Conservation (phyloP, 2,113 vertebrate genomes). For the Collichthys lucidus region DNA sequence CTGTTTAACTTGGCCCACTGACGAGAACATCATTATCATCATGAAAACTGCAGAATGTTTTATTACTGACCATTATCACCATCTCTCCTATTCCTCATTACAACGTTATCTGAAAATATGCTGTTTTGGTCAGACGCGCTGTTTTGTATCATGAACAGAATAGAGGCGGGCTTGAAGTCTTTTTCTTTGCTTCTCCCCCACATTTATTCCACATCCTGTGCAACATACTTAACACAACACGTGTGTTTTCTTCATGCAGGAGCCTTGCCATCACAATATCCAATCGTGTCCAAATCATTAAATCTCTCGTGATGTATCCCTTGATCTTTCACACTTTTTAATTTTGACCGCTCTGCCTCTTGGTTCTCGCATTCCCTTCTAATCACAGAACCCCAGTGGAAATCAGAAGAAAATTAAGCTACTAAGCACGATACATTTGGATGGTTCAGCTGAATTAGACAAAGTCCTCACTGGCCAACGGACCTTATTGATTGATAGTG, state of each 20-base stretch:
- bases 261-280: slow-evolving; percentile 6
- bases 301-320: not conserved
- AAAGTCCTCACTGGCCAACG: slow-evolving; percentile 21
- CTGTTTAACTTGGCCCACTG: slow-evolving; percentile 74
- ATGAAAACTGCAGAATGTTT: slow-evolving; percentile 37
- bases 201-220: not conserved
- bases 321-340: slow-evolving; percentile 8
- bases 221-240: not conserved
- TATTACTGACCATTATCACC: slow-evolving; percentile 45
- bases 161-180: slow-evolving; percentile 25
- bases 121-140: slow-evolving; percentile 32
- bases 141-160: slow-evolving; percentile 33
- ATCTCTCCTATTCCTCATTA: slow-evolving; percentile 19
- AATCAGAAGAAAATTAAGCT: slow-evolving; percentile 29
- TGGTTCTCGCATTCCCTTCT: slow-evolving; percentile 8
- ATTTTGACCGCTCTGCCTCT: slow-evolving; percentile 15
- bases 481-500: slow-evolving; percentile 46
- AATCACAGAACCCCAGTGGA: slow-evolving; percentile 29
- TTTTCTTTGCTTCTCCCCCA: not conserved
- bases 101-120: slow-evolving; percentile 62
- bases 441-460: slow-evolving; percentile 35
- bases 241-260: not conserved
- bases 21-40: slow-evolving; percentile 50
- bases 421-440: slow-evolving; percentile 26
- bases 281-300: slow-evolving; percentile 7